Evolutionary conservation across 1,140 invertebrate species (phyloP), one percentile per base, ranked within the genome.

Genomic region (Copidosoma floridanum): DNA sequence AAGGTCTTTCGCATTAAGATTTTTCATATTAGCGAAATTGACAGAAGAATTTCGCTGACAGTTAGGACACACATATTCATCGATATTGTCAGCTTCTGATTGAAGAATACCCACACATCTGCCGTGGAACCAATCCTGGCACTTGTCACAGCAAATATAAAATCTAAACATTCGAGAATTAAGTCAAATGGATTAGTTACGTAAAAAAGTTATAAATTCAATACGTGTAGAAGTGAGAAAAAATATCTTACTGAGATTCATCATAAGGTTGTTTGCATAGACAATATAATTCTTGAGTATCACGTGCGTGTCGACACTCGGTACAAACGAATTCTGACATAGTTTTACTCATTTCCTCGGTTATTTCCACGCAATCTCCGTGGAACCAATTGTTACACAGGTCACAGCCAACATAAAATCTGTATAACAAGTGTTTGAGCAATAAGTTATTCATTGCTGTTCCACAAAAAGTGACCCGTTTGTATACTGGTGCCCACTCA

Each of bases 41-140:
- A 93, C 90, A 23, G 87, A 88, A 61, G 88, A 92, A 77, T 94
- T 92, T 56, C 88, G 85, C 72, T 95, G 91, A 81, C 97, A 99
- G 73, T 91, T 93, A 0, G 95, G 95, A 83, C 97, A 99, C 61
- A 96, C 87, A 71, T 98, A 99, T 68, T 95, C 94, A 69, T 97
- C 94, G 64, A 98, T 95, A 69, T 90, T 90, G 71, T 96, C 93
- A 6, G 94, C 95, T 77, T 98, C 95, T 3, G 89, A 91, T 74
- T 96, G 93, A 27, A 97, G 81, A 69, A 98, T 95, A 11, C 95
- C 96, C 8, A 99, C 95, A 79, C 97, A 99, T 51, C 92, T 84
- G 4, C 96, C 96, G 77, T 99, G 97, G 81, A 98, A 99, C 97
- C 97, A 99, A 78, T 98, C 95, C 78, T 98, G 93, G 81, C 97